Base-by-base conservation (phyloP, 2,113 vertebrate species). In the Chiloscyllium plagiosum region DNA sequence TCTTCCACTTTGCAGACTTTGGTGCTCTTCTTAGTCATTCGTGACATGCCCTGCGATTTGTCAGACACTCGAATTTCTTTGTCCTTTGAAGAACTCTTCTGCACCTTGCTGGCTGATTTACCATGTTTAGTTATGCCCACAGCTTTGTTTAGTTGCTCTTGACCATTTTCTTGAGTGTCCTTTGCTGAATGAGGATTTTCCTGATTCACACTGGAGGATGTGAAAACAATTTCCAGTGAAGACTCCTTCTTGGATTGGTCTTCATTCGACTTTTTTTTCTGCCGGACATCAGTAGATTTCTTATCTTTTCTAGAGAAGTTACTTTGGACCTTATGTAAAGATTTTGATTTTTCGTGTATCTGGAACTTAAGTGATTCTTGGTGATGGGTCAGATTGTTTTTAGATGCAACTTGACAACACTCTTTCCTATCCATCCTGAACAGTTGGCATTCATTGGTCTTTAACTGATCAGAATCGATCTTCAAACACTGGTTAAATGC, bases 301-400 rank as follows among this genome's bases (percentile, higher is more conserved):
- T 95, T 24, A 83, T 24, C 37, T 86, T 96, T 96, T 83, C 92
- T 96, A 17, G 24, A 96, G 3, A 78, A 95, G 47, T 96, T 87
- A 96, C 96, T 96, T 47, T 87, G 94, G 15, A 83, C 66, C 56
- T 90, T 96, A 68, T 95, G 93, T 61, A 95, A 89, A 96, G 94
- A 52, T 96, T 95, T 95, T 95, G 65, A 93, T 95, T 2, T 26
- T 29, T 80, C 89, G 78, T 5, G 26, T 42, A 47, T 61, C 87
- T 90, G 87, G 29, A 90, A 26, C 24, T 90, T 33, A 72, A 19
- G 33, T 2, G 24, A 76, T 33, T 15, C 3, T 52, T 72, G 68
- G 15, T 72, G 20, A n/a, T 33, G 56, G 2, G 8, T 13, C 33
- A 90, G 96, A 92, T 42, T 26, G 37, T 0, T n/a, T 37, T 96